phyloP scores from a whole-genome alignment of 2,888 invertebrate genomes.

The Petrolisthes manimaculis region DNA sequence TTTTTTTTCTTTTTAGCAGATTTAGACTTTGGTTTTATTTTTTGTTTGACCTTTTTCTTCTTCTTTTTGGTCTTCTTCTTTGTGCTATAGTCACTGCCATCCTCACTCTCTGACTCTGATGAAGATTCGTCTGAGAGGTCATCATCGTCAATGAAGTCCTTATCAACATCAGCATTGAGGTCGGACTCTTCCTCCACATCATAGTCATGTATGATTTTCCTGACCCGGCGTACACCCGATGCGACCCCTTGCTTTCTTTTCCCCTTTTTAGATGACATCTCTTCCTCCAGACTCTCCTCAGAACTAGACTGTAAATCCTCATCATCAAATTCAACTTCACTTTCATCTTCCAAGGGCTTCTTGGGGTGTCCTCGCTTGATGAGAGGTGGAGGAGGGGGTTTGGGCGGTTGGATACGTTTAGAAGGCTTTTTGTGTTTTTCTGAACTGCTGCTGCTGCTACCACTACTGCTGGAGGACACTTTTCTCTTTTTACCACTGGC shows the following conservation, averaged over 20 bases:
- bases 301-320: constrained; percentile 50
- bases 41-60: constrained; percentile 27
- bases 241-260: constrained; percentile 29
- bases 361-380: background rate
- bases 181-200: constrained; percentile 58
- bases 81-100: constrained; percentile 30
- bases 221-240: constrained; percentile 47
- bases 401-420: background rate
- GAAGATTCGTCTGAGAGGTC: constrained; percentile 41
- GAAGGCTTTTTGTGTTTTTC: background rate
- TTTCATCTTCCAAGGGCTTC: constrained; percentile 46
- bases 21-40: constrained; percentile 16
- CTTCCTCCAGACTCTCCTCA: constrained; percentile 59
- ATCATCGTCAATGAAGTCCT: constrained; percentile 60
- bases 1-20: constrained; percentile 27
- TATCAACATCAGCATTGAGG: constrained; percentile 57
- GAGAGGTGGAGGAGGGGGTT: background rate
- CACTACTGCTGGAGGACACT: constrained; percentile 24
- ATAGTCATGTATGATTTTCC: constrained; percentile 54
- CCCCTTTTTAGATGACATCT: constrained; percentile 19
- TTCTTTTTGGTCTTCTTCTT: constrained; percentile 36
- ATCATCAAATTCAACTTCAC: constrained; percentile 62
- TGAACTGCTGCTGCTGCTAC: constrained; percentile 25
- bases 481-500: constrained; percentile 26
- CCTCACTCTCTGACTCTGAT: constrained; percentile 41